Evolutionary conservation across 2,797 vertebrate species (phyloP), one percentile per base, ranked within the genome.

Genomic region (Sebastes kiyomatsui): DNA sequence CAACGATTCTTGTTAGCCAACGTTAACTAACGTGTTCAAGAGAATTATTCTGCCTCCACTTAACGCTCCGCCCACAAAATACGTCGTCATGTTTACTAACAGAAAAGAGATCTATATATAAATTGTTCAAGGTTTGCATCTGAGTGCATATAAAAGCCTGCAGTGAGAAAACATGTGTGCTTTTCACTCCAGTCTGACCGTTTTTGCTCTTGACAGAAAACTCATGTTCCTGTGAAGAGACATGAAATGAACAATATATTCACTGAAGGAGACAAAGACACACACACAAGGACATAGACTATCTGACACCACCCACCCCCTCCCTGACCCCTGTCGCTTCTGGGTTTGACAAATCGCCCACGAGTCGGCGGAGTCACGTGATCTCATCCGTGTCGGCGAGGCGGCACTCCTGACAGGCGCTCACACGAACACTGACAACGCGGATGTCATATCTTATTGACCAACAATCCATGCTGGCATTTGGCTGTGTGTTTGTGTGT

Each of bases 361-460:
- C 79, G 32, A 75, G 76, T 71, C 59, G 42, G n/a, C 42, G 8
- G 8, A 74, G 77, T 87, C 92, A 87, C 20, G 6, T 88, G 91
- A 84, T 82, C 84, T 80, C 65, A 20, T 79, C 68, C 58, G 38
- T 35, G 80, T 62, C n/a, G 69, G 68, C 14, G 28, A 83, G 65
- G 80, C 87, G 30, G 5, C 68, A 2, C 38, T 42, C 77, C 62
- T 90, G 90, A 92, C 85, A 86, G 83, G 68, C 74, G 38, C 42
- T 82, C 54, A 8, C 32, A 27, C 81, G 71, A 82, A 79, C 77
- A 70, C 64, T 77, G 84, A 91, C 84, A 75, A 74, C 74, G 59
- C 22, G 12, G 73, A 87, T 91, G 93, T 90, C 92, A 89, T 72
- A 65, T 89, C 82, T 79, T 84, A 90, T 88, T 91, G 89, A 92